These are phyloP conservation scores for Dendroctonus valens DNA, from an alignment of 1,140 invertebrate genomes.

Conservation along the genomic window DNA sequence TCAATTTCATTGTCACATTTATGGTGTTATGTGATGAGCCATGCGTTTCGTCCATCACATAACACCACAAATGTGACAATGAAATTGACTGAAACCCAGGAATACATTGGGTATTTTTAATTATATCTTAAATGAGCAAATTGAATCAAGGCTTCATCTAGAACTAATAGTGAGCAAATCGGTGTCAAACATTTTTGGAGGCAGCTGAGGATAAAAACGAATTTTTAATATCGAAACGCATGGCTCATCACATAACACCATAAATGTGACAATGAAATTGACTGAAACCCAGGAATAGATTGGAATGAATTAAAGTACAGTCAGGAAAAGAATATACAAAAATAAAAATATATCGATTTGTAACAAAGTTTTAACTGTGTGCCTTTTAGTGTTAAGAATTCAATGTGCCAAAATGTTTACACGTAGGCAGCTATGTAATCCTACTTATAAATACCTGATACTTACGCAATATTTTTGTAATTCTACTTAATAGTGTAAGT, in stretches of 20 bases:
- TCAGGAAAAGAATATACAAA: too few relatives aligned
- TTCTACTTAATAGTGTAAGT: constrained; percentile 25
- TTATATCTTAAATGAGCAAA: background rate
- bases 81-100: too few relatives aligned
- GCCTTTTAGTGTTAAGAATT: constrained; percentile 27
- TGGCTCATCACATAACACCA: background rate
- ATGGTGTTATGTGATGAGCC: too few relatives aligned
- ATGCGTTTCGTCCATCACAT: too few relatives aligned
- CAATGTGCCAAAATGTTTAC: constrained; percentile 33
- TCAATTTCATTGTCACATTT: too few relatives aligned
- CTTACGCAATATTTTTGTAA: constrained; percentile 32
- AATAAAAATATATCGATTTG: constrained; percentile 13
- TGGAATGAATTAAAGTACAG: too few relatives aligned
- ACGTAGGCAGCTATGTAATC: constrained; percentile 30
- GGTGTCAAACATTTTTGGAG: too few relatives aligned
- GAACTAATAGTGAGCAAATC: background rate
- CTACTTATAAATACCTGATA: constrained; percentile 21
- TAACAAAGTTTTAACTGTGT: constrained; percentile 31
- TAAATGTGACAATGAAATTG: constrained; percentile 4
- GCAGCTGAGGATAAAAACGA: too few relatives aligned
- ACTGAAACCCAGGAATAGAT: constrained; percentile 14
- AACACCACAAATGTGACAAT: too few relatives aligned
- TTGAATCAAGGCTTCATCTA: background rate
- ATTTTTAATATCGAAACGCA: too few relatives aligned
- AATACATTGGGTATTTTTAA: too few relatives aligned